Percentiles rank a stretch among this genome's conserved stretches.
phyloP scores from a whole-genome alignment of 2,797 vertebrate species.

The Labroides dimidiatus region DNA sequence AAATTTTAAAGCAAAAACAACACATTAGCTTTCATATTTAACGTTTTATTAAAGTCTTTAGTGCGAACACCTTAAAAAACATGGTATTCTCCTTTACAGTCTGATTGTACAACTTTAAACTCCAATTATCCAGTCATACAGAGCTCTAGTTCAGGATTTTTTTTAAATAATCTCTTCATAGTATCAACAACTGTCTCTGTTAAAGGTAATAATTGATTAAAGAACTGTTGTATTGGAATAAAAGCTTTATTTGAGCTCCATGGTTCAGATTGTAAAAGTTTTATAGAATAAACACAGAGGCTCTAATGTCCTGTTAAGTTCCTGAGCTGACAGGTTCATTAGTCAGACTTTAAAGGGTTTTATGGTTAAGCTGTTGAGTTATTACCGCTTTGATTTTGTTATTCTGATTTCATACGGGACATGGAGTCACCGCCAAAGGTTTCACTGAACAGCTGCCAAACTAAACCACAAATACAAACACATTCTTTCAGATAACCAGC shows the following conservation, averaged over 20 bases:
- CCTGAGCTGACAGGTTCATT: conserved; percentile 20
- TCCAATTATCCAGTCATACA: too few species aligned
- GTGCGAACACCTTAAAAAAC: too few species aligned
- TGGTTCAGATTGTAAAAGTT: background rate
- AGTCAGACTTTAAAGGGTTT: too few species aligned
- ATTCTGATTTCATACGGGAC: background rate
- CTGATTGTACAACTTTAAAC: too few species aligned
- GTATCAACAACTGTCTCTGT: too few species aligned
- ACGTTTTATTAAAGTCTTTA: too few species aligned
- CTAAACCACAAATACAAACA: conserved; percentile 1
- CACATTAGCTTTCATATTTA: background rate
- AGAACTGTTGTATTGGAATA: background rate
- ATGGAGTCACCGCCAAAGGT: background rate
- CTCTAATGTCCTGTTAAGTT: conserved; percentile 4
- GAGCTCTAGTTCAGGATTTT: too few species aligned
- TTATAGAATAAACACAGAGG: background rate
- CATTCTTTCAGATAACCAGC: too few species aligned
- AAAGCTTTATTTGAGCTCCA: background rate
- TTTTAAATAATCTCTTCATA: too few species aligned
- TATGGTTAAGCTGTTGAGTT: background rate
- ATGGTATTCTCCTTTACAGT: too few species aligned
- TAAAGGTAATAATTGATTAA: too few species aligned
- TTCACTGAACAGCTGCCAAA: conserved; percentile 25
- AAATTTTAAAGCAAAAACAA: background rate
- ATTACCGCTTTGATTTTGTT: background rate